Percentiles rank a stretch among this genome's conserved stretches.
Evolutionary conservation across 2,888 invertebrate species (phyloP).

Genomic region (Nemapogon koenigi): DNA sequence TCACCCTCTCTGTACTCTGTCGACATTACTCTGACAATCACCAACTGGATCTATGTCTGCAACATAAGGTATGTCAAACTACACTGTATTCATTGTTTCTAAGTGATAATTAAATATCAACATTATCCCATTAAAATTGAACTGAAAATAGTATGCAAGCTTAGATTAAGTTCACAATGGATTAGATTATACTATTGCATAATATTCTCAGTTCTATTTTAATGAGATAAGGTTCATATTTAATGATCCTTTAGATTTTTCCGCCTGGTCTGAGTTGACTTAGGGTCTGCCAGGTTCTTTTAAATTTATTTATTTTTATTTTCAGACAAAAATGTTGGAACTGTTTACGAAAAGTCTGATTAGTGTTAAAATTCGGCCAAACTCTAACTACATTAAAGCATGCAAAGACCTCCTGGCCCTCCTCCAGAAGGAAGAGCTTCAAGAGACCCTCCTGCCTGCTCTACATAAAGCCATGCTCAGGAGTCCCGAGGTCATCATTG

Average conservation of each 20-base stretch:
- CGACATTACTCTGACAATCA: slow-evolving; percentile 59
- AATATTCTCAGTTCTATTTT: no score
- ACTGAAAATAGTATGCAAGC: no score
- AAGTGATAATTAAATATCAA: neutral
- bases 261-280: no score
- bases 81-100: neutral
- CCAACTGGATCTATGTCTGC: slow-evolving; percentile 45
- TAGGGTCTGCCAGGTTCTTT: no score
- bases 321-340: slow-evolving; percentile 70
- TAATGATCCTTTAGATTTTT: no score
- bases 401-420: slow-evolving; percentile 71
- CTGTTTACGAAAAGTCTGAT: slow-evolving; percentile 79
- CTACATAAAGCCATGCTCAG: slow-evolving; percentile 90
- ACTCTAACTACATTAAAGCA: slow-evolving; percentile 69
- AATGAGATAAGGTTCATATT: no score
- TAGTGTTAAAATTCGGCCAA: slow-evolving; percentile 78
- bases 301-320: no score
- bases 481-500: slow-evolving; percentile 90
- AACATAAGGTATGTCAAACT: slow-evolving; percentile 63
- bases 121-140: neutral
- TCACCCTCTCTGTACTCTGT: slow-evolving; percentile 70
- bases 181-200: neutral
- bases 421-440: slow-evolving; percentile 72
- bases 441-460: slow-evolving; percentile 77
- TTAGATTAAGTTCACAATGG: neutral